Percentiles rank a stretch among this genome's conserved stretches.
phyloP scores from a whole-genome alignment of 2,888 invertebrate genomes.

The Caenorhabditis japonica region DNA sequence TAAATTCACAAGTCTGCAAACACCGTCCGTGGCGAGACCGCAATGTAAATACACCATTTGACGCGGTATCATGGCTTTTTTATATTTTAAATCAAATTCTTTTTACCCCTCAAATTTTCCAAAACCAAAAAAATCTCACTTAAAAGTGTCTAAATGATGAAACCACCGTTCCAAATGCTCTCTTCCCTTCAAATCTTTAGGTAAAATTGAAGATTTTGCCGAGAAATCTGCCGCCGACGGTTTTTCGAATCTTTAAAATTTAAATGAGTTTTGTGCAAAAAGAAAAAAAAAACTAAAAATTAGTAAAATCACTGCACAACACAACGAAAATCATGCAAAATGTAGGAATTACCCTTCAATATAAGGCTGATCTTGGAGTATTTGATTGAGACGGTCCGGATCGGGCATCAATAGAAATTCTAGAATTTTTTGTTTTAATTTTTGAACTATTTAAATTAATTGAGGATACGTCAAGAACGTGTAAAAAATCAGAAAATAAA shows the following conservation, averaged over 20 bases:
- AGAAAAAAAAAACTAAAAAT: background rate
- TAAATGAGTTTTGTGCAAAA: background rate
- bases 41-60: too few species aligned
- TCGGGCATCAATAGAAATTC: constrained; percentile 23
- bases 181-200: constrained; percentile 26
- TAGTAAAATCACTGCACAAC: background rate
- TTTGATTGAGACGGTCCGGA: constrained; percentile 30
- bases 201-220: constrained; percentile 21
- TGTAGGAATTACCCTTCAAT: constrained; percentile 47
- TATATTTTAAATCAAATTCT: too few species aligned
- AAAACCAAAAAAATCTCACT: too few species aligned
- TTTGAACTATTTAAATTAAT: background rate
- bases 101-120: too few species aligned
- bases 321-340: constrained; percentile 11
- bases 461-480: too few species aligned
- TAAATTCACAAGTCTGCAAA: too few species aligned
- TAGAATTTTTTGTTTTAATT: background rate
- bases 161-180: constrained; percentile 54
- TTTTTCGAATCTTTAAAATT: constrained; percentile 36
- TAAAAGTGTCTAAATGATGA: constrained; percentile 47
- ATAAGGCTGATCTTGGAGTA: constrained; percentile 55
- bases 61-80: too few species aligned
- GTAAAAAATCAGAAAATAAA: too few species aligned
- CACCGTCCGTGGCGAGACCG: too few species aligned
- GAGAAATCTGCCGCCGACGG: constrained; percentile 46